phyloP scores from a whole-genome alignment of 2,797 vertebrate species.

The Enteromius treurensis region DNA sequence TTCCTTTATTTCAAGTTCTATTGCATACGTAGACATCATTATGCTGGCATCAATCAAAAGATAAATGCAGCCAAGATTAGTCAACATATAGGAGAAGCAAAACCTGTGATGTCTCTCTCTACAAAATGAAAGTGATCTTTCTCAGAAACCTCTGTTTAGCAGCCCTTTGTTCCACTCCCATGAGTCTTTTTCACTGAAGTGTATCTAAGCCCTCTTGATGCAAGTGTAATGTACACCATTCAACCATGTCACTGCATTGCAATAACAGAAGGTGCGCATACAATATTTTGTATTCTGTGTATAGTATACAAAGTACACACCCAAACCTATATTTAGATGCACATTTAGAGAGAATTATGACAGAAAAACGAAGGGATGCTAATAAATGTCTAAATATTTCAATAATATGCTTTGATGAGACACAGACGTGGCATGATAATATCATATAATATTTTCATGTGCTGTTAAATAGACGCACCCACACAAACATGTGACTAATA shows the following conservation, averaged over 20 bases:
- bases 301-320: background rate
- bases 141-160: background rate
- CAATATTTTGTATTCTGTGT: background rate
- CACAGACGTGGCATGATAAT: background rate
- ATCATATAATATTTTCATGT: background rate
- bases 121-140: conserved; percentile 5
- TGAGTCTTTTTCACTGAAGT: conserved; percentile 23
- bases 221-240: conserved; percentile 19
- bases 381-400: background rate
- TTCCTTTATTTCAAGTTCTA: background rate
- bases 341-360: background rate
- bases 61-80: background rate
- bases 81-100: background rate
- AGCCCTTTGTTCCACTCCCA: conserved; percentile 1
- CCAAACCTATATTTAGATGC: conserved; percentile 19
- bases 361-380: background rate
- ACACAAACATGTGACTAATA: background rate
- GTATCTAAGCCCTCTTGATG: conserved; percentile 33
- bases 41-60: background rate
- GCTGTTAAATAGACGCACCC: background rate
- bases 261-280: background rate
- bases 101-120: background rate
- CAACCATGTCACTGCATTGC: conserved; percentile 12
- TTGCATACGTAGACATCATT: background rate
- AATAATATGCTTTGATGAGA: background rate